phyloP scores from a whole-genome alignment of 2,888 invertebrate species.

The Hermaeophaga mercurialis region DNA sequence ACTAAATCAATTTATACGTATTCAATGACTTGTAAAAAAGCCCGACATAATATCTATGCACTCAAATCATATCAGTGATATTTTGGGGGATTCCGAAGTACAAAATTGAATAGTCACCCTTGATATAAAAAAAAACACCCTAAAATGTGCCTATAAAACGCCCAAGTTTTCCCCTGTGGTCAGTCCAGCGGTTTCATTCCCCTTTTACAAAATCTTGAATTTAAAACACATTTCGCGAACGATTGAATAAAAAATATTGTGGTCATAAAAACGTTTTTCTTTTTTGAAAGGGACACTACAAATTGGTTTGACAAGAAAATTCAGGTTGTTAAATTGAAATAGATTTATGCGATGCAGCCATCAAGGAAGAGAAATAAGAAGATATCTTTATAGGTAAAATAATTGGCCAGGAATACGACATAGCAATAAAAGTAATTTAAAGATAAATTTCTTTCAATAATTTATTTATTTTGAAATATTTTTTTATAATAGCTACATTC shows the following conservation, averaged over 20 bases:
- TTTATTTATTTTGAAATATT: too few species aligned
- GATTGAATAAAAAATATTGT: conserved; percentile 37
- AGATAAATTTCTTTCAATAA: too few species aligned
- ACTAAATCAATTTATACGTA: conserved; percentile 26
- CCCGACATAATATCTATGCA: conserved; percentile 21
- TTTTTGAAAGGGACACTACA: background rate
- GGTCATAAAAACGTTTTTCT: conserved; percentile 27
- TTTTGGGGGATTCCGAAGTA: conserved; percentile 29
- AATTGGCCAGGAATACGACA: too few species aligned
- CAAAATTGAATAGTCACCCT: conserved; percentile 37
- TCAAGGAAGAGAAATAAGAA: too few species aligned
- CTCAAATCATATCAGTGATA: conserved; percentile 35
- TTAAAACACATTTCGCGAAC: conserved; percentile 39
- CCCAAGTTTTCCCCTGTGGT: conserved; percentile 36
- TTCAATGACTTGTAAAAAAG: conserved; percentile 34
- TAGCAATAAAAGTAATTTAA: too few species aligned
- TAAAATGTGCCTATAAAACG: conserved; percentile 39
- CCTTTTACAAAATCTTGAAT: conserved; percentile 38
- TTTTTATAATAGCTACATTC: too few species aligned
- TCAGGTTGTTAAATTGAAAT: conserved; percentile 7
- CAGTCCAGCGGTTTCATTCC: conserved; percentile 34
- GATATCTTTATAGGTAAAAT: too few species aligned
- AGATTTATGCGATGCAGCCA: background rate
- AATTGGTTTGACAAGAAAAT: conserved; percentile 16
- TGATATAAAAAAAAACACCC: conserved; percentile 35